Evolutionary conservation across 2,113 vertebrate genomes (phyloP).

Genomic region (Albula glossodonta): DNA sequence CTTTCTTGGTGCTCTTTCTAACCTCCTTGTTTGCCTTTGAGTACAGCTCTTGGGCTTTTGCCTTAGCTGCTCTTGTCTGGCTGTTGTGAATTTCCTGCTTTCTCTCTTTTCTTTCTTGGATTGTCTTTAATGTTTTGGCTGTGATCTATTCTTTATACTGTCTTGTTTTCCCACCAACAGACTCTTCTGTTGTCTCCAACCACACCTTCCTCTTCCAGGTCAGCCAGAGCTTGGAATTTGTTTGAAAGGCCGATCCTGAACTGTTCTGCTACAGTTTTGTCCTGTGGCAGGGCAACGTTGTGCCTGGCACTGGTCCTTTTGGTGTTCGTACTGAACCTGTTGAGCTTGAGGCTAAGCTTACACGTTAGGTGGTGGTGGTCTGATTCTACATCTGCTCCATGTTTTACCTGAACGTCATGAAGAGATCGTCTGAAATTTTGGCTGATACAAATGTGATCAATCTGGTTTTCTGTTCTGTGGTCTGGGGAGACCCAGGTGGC

Average conservation of each 20-base stretch:
- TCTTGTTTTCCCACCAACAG: background rate
- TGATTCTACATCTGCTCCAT: background rate
- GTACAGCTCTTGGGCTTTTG: constrained; percentile 19
- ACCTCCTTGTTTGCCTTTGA: constrained; percentile 1
- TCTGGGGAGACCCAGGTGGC: constrained; percentile 17
- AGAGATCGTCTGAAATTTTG: constrained; percentile 4
- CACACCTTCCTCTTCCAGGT: too few relatives aligned
- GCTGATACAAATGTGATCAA: constrained; percentile 1
- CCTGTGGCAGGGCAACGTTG: too few relatives aligned
- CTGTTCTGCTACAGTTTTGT: too few relatives aligned
- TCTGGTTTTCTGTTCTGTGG: background rate
- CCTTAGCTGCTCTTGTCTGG: constrained; percentile 8
- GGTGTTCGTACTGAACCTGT: too few relatives aligned
- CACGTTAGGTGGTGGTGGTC: background rate
- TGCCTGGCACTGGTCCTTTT: too few relatives aligned
- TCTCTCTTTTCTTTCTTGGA: constrained; percentile 18
- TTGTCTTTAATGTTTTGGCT: background rate
- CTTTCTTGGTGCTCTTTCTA: background rate
- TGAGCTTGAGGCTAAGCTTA: too few relatives aligned
- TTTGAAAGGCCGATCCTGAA: too few relatives aligned
- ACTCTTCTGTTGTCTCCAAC: background rate
- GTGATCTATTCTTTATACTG: background rate
- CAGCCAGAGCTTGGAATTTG: too few relatives aligned
- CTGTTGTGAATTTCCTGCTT: constrained; percentile 3
- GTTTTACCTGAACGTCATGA: background rate